These are phyloP conservation scores for Spinus pinus DNA, from an alignment of 2,797 vertebrate species.

Conservation along the genomic window DNA sequence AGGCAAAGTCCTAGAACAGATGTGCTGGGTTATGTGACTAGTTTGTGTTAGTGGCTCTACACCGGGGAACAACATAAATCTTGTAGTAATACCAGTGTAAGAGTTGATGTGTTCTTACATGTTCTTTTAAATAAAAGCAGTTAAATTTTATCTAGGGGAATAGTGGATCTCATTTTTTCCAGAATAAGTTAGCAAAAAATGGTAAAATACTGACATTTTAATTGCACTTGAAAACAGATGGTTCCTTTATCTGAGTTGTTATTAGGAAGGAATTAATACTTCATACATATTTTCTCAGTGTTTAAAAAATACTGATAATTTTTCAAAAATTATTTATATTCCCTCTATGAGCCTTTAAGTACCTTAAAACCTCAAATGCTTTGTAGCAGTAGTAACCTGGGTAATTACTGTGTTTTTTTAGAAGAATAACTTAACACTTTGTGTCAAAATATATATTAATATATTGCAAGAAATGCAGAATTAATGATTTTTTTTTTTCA, in stretches of 20 bases:
- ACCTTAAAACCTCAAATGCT: neutral
- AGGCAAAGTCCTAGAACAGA: neutral
- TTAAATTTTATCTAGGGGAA: neutral
- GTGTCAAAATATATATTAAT: neutral
- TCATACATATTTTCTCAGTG: neutral
- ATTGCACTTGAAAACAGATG: neutral
- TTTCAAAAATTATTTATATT: neutral
- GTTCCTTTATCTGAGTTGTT: neutral
- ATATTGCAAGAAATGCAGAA: neutral
- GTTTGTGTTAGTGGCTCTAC: neutral
- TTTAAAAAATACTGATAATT: neutral
- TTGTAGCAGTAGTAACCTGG: neutral
- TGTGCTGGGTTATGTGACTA: neutral
- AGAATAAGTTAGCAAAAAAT: neutral
- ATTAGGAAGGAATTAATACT: neutral
- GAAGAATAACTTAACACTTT: neutral
- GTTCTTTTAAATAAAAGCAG: neutral
- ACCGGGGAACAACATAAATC: neutral
- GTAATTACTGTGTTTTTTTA: neutral
- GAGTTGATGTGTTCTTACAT: neutral
- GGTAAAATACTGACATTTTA: neutral
- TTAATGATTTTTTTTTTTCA: constrained; percentile 52
- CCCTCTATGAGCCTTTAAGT: neutral
- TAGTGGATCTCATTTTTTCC: neutral
- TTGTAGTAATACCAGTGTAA: neutral